Evolutionary conservation across 2,888 invertebrate species (phyloP), one percentile per base, ranked within the genome.

Genomic region (Lepidocyrtinus sp.): DNA sequence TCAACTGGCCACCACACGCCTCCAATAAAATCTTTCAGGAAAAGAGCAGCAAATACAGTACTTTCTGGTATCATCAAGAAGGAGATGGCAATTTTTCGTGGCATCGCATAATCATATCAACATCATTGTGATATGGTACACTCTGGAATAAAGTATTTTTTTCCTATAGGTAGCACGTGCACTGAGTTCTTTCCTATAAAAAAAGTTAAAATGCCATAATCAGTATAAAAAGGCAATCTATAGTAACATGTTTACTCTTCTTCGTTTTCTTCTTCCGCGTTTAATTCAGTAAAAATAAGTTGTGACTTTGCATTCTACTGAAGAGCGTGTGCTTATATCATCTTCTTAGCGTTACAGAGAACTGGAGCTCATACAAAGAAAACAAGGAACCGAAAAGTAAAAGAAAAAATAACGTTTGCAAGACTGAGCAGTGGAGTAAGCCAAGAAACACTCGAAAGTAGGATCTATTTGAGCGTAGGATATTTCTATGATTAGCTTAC

Each of bases 231-330:
- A 61, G 59, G 50, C 64, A 26, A 17, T 22, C n/a, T 26, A 15
- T 25, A 15, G n/a, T 64, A 24, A 15, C 65, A 2, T 17, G 9
- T 46, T 67, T 46, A 9, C 45, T 25, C 50, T 64, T n/a, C 50
- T 73, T 61, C 36, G n/a, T 21, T n/a, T 24, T 50, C 55, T 74
- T 67, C 74, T 74, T 74, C 74, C 74, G 74, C 64, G 74, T 65
- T 74, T 26, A 65, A 50, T 17, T 50, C 22, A 62, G 19, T 50
- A 36, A 36, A 36, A 36, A 36, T 7, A 36, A 36, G 12, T 36
- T 12, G 5, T 36, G 36, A 36, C 12, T 36, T 36, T 36, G 36
- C 36, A 36, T 36, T 36, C 36, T n/a, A n/a, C n/a, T n/a, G n/a
- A n/a, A n/a, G n/a, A n/a, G n/a, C n/a, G n/a, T n/a, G n/a, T n/a